Evolutionary conservation across 2,113 vertebrate species (phyloP).

Genomic region (Meriones unguiculatus): DNA sequence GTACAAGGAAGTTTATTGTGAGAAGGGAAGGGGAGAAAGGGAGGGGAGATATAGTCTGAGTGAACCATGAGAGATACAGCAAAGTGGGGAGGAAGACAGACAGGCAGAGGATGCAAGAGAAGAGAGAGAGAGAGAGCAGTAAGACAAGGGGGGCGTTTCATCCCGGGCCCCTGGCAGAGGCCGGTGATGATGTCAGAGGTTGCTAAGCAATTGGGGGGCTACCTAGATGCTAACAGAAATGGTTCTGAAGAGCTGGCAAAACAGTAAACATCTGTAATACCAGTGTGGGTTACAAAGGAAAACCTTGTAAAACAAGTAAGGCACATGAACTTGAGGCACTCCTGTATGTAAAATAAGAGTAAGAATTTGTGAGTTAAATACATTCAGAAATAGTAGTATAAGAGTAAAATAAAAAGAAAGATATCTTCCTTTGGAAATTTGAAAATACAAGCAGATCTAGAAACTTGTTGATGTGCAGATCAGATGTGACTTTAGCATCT

Average conservation of each 20-base stretch:
- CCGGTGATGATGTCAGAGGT: too few species aligned
- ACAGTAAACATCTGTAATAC: too few species aligned
- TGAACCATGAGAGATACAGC: too few species aligned
- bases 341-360: neutral
- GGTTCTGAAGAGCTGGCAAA: neutral
- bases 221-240: neutral
- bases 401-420: neutral
- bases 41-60: too few species aligned
- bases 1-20: too few species aligned
- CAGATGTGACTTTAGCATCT: neutral
- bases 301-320: neutral
- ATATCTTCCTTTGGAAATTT: neutral
- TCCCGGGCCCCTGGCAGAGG: too few species aligned
- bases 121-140: too few species aligned
- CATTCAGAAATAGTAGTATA: neutral
- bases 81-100: too few species aligned
- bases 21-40: too few species aligned
- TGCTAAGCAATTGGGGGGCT: too few species aligned
- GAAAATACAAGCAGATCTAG: neutral
- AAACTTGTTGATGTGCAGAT: neutral
- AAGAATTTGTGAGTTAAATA: slow-evolving; percentile 13
- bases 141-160: too few species aligned
- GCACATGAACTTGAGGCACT: neutral
- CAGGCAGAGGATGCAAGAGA: too few species aligned
- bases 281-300: neutral